Base-by-base conservation (phyloP, 2,888 invertebrate species). In the Calliopum simillimum region DNA sequence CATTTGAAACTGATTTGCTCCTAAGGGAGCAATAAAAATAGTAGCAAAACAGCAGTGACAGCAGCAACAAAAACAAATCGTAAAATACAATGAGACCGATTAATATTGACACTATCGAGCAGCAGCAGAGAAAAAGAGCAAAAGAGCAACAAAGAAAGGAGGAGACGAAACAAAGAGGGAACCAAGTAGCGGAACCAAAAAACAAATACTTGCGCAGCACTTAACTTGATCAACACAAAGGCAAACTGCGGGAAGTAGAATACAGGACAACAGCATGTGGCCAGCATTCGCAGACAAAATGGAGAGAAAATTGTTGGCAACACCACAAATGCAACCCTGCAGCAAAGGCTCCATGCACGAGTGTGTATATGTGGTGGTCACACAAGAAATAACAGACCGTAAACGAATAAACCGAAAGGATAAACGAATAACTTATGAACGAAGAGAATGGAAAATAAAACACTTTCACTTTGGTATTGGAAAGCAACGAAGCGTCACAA, bases 21-120 rank as follows among this genome's bases (percentile, higher is more conserved):
- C 74, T 77, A 65, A 12, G 75, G 75, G 79, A 75, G 68, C 78
- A 78, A 79, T 79, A 79, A 76, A 79, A 75, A 43, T 44, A 8
- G 55, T 58, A 59, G 43, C 56, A 71, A 72, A 69, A 55, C 62
- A 67, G 43, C 51, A 53, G 43, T 46, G 65, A 59, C 6, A 23
- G 53, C 33, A 33, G 33, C 33, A 33, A 62, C 53, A 53, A 53
- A 13, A 62, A 73, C 72, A 74, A 41, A 65, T 49, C 51, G 61
- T 14, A 62, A 46, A 59, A n/a, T 44, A 13, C 16, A 44, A 61
- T 44, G 13, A 61, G 8, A 13, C 12, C 61, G 19, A 43, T 13
- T 4, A 44, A 43, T 46, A 61, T 19, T 4, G 21, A 12, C 55
- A 56, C 14, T 14, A 12, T 25, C 21, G 11, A 21, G 23, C 21